These are phyloP conservation scores for Drosophila gaucha DNA, from an alignment of 2,888 invertebrate species.

Conservation along the genomic window DNA sequence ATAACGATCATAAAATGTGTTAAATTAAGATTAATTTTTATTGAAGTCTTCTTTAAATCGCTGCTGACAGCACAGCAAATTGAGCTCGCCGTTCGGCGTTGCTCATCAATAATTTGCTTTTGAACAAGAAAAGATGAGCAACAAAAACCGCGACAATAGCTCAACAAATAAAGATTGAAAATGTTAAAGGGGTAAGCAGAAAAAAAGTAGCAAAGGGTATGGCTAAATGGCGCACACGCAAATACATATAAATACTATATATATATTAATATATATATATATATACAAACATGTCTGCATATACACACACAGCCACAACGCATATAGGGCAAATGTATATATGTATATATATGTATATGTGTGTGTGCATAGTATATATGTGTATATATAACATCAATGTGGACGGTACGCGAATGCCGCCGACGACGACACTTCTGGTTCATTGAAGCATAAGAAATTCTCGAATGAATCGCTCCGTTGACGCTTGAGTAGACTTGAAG, in stretches of 20 bases:
- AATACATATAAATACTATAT: slow-evolving; percentile 29
- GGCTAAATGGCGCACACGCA: slow-evolving; percentile 48
- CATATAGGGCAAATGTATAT: slow-evolving; percentile 11
- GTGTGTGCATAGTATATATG: slow-evolving; percentile 18
- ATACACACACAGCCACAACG: slow-evolving; percentile 11
- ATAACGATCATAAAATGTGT: background rate
- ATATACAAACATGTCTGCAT: slow-evolving; percentile 12
- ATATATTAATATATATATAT: slow-evolving; percentile 1
- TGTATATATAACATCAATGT: slow-evolving; percentile 40
- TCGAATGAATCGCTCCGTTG: slow-evolving; percentile 79
- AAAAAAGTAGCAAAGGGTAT: slow-evolving; percentile 3
- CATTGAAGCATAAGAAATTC: slow-evolving; percentile 79
- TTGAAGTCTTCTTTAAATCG: slow-evolving; percentile 52
- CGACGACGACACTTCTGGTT: slow-evolving; percentile 76
- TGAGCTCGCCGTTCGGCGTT: slow-evolving; percentile 64
- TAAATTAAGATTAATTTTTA: too few species aligned
- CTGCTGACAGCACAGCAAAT: slow-evolving; percentile 49
- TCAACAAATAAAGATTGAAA: slow-evolving; percentile 17
- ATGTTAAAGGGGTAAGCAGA: slow-evolving; percentile 26
- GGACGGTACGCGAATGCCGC: slow-evolving; percentile 43
- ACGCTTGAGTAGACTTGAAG: slow-evolving; percentile 80
- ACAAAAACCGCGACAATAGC: slow-evolving; percentile 39
- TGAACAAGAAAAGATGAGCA: slow-evolving; percentile 42
- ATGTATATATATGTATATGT: slow-evolving; percentile 19
- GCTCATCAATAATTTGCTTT: slow-evolving; percentile 67